Percentiles rank a stretch among this genome's conserved stretches.
phyloP scores from a whole-genome alignment of 2,888 invertebrate species.

The Euzetes globulus region DNA sequence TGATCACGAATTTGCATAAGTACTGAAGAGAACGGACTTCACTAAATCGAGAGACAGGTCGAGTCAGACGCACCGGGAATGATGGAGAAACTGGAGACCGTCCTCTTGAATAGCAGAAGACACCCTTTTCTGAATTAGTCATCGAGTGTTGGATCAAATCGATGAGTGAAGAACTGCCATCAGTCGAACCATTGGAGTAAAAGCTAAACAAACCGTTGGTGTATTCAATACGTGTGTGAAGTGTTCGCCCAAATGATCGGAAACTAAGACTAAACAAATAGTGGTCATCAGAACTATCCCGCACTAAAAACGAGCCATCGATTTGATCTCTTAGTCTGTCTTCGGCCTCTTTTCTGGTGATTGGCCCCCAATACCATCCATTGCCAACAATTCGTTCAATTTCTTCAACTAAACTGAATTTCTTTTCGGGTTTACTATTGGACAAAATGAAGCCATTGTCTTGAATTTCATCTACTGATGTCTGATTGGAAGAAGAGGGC shows the following conservation, averaged over 20 bases:
- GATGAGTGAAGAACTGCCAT: constrained; percentile 53
- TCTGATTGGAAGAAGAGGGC: neutral
- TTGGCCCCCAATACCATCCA: constrained; percentile 76
- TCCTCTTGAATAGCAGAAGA: constrained; percentile 64
- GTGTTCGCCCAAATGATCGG: constrained; percentile 58
- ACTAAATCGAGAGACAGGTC: constrained; percentile 65
- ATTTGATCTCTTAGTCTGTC: constrained; percentile 60
- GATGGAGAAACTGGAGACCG: constrained; percentile 60
- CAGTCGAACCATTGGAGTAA: constrained; percentile 44
- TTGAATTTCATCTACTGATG: neutral
- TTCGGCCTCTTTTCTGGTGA: constrained; percentile 64
- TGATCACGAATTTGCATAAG: constrained; percentile 64
- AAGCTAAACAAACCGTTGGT: constrained; percentile 58
- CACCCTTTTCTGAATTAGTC: constrained; percentile 60
- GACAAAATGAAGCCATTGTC: neutral
- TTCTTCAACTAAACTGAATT: constrained; percentile 48
- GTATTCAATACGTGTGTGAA: constrained; percentile 67
- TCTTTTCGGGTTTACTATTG: neutral
- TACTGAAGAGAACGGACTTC: constrained; percentile 62
- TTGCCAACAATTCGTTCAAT: constrained; percentile 49
- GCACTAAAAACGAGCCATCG: constrained; percentile 67
- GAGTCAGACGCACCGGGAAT: constrained; percentile 64
- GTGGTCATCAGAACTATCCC: constrained; percentile 65
- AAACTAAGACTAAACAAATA: constrained; percentile 67
- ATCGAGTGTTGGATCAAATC: constrained; percentile 68